Evolutionary conservation across 2,888 invertebrate genomes (phyloP).

Genomic region (Morpho helenor): DNA sequence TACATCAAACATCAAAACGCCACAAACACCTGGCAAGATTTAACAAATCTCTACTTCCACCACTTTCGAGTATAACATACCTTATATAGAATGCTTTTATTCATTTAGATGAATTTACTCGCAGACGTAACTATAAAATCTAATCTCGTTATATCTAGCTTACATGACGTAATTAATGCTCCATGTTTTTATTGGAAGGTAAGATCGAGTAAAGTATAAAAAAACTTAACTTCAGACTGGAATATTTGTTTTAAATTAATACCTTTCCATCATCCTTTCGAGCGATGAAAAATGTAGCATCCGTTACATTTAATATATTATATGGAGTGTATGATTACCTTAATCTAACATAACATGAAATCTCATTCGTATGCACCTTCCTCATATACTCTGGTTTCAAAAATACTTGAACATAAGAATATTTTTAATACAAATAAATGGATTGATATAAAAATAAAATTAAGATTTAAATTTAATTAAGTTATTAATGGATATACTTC

Average conservation of each 20-base stretch:
- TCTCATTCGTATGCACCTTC: no score
- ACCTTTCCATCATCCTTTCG: no score
- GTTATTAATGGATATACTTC: no score
- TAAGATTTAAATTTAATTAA: background rate
- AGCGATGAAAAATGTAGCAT: no score
- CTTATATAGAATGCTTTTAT: slow-evolving; percentile 64
- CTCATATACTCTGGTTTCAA: no score
- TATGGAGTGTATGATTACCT: no score
- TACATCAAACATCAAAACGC: slow-evolving; percentile 65
- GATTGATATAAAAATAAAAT: slow-evolving; percentile 2
- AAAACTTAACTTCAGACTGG: background rate
- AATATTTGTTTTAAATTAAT: no score
- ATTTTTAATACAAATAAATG: background rate
- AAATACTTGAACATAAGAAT: no score
- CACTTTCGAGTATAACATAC: slow-evolving; percentile 50
- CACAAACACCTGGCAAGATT: slow-evolving; percentile 66
- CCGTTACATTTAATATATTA: no score
- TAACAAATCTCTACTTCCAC: slow-evolving; percentile 55
- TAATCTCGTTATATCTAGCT: slow-evolving; percentile 60
- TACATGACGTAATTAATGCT: slow-evolving; percentile 42
- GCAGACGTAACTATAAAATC: slow-evolving; percentile 69
- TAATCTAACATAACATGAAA: no score
- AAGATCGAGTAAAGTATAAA: slow-evolving; percentile 28
- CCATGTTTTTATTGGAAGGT: slow-evolving; percentile 42
- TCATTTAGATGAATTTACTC: slow-evolving; percentile 62